Base-by-base conservation (phyloP, 2,888 invertebrate genomes). In the Plebejus anna region DNA sequence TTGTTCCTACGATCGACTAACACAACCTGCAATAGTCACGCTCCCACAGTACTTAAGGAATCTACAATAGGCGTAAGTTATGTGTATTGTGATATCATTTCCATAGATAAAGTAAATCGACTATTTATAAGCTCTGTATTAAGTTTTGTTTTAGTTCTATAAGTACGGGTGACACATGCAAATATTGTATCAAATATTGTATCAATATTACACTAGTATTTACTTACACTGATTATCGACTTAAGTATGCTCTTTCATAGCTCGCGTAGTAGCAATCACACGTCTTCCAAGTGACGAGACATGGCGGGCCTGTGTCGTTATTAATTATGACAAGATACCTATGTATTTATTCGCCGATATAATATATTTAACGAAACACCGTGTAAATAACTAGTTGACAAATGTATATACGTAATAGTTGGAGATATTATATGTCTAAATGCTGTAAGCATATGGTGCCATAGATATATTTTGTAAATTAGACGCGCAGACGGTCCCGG, bases 361-460 rank as follows among this genome's bases (percentile, higher is more conserved):
- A 73, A 76, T 75, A 71, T 66, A 78, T 77, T 77, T 78, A 75
- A 79, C 78, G 76, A 77, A 76, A 75, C 76, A 71, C 5, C 22
- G 16, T 76, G 76, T 76, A 76, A 76, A 76, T 76, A 79, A 75
- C 70, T 51, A 76, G 57, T 78, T 78, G 77, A 77, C 76, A 75
- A 77, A 75, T 79, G 76, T 78, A 77, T 75, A 77, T 77, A 78
- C 73, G 76, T 72, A 76, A 71, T 77, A 73, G 28, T 42, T 55
- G 51, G 55, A 55, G 22, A 73, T 73, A 22, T 71, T 71, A 42
- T 71, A n/a, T 28, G 47, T 73, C 73, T 73, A 32, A 87, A 87
- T 92, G 92, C 92, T 94, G 80, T 90, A 91, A 92, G 94, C 93
- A 92, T 92, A 89, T 87, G 89, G 93, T 94, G 94, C 94, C 94